Evolutionary conservation across 2,113 vertebrate genomes (phyloP).

Genomic region (Machaerirhynchus nigripectus): DNA sequence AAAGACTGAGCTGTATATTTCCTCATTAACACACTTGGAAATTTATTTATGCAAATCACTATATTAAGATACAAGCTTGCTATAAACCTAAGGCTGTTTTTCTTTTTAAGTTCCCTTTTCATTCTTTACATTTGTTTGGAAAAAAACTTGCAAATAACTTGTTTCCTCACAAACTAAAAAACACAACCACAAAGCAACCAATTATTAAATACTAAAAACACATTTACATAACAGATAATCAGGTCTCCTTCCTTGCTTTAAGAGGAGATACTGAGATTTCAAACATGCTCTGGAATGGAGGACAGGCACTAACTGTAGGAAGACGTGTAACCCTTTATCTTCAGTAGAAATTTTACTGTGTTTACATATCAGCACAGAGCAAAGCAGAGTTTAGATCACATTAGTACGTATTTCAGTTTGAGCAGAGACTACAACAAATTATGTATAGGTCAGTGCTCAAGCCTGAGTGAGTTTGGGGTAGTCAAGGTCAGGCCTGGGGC

Average conservation of each 20-base stretch:
- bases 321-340: neutral
- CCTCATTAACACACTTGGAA: neutral
- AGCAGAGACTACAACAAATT: conserved; percentile 37
- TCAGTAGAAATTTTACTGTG: neutral
- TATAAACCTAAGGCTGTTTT: neutral
- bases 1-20: neutral
- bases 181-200: neutral
- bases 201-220: neutral
- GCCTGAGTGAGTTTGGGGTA: neutral
- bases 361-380: neutral
- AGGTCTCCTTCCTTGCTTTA: neutral
- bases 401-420: neutral
- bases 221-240: neutral
- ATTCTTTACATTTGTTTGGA: neutral
- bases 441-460: conserved; percentile 35
- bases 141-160: neutral
- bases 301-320: neutral
- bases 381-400: neutral
- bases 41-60: conserved; percentile 8
- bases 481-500: conserved; percentile 23
- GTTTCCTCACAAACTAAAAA: neutral
- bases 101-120: neutral
- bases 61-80: neutral
- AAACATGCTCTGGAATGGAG: neutral
- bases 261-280: neutral